Evolutionary conservation across 2,888 invertebrate genomes (phyloP).

Genomic region (Chrysolina haemoptera): DNA sequence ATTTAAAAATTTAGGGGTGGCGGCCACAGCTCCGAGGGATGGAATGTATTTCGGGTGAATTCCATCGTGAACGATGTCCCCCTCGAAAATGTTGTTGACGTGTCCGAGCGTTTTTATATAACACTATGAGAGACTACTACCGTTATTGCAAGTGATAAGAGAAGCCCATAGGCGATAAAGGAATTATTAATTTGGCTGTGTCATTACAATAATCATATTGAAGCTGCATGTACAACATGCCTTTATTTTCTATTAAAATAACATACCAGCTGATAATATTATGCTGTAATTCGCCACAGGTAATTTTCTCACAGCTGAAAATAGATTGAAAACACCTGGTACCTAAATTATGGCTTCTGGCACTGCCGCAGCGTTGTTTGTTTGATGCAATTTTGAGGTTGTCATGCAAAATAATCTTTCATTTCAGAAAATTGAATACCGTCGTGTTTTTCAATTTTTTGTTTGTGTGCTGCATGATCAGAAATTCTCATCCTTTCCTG

Average conservation of each 20-base stretch:
- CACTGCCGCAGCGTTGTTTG: neutral
- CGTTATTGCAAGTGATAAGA: too few relatives aligned
- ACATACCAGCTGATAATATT: constrained; percentile 4
- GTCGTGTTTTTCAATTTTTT: too few relatives aligned
- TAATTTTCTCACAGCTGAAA: constrained; percentile 22
- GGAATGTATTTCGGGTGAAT: too few relatives aligned
- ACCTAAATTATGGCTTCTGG: neutral
- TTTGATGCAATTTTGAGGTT: neutral
- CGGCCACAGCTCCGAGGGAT: too few relatives aligned
- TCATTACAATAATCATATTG: neutral
- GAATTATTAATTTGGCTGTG: neutral
- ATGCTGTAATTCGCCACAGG: constrained; percentile 13
- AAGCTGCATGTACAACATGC: neutral
- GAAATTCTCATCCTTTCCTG: too few relatives aligned
- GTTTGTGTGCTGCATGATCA: too few relatives aligned
- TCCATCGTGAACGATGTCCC: too few relatives aligned
- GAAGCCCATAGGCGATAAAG: neutral
- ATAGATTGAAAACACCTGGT: constrained; percentile 3
- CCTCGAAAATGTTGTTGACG: too few relatives aligned
- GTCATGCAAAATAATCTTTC: neutral
- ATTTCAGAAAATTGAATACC: too few relatives aligned
- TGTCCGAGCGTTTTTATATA: too few relatives aligned
- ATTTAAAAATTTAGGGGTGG: too few relatives aligned
- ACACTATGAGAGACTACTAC: too few relatives aligned
- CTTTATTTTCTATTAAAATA: neutral